Evolutionary conservation across 2,888 invertebrate genomes (phyloP), one percentile per base, ranked within the genome.

Genomic region (Carpatolechia fugitivella): DNA sequence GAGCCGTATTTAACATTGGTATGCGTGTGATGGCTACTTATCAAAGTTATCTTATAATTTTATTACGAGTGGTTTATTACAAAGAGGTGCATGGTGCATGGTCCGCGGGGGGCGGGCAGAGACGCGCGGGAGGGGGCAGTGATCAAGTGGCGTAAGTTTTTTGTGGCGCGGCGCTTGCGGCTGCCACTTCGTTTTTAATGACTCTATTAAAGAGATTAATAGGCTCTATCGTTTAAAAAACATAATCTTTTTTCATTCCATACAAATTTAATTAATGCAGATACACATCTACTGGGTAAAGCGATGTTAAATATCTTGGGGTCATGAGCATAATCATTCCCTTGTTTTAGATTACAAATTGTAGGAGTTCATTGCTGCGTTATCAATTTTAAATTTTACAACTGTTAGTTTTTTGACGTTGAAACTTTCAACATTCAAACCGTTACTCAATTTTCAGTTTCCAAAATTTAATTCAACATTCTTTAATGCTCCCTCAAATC

Each of bases 121-220:
- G 13, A 6, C 60, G 61, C 64, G 59, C 58, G 56, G 57, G 57
- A 55, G 61, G 57, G 59, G 56, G 59, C 40, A 20, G 50, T 47
- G 41, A 44, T 49, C 49, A 52, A 54, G 55, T 38, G 48, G 51
- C 52, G 41, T 38, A 56, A 65, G 72, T 68, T 76, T 74, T 75
- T 69, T 63, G 59, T 51, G 59, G 53, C 50, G 57, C 69, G 72
- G 71, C 75, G 76, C 78, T 78, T 68, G 79, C 74, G 78, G 80
- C 78, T 63, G 74, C 75, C 80, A 74, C 81, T 79, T 72, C 67
- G 72, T 68, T 80, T 80, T 85, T 89, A 88, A 90, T 89, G 86
- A 79, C 89, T 90, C 86, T 86, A 90, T 90, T 89, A 86, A 85
- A 80, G 72, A 82, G 89, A 89, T 89, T 88, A 86, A 89, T 88